These are phyloP conservation scores for Toxonevra muliebris DNA, from an alignment of 2,888 invertebrate species.

Conservation along the genomic window DNA sequence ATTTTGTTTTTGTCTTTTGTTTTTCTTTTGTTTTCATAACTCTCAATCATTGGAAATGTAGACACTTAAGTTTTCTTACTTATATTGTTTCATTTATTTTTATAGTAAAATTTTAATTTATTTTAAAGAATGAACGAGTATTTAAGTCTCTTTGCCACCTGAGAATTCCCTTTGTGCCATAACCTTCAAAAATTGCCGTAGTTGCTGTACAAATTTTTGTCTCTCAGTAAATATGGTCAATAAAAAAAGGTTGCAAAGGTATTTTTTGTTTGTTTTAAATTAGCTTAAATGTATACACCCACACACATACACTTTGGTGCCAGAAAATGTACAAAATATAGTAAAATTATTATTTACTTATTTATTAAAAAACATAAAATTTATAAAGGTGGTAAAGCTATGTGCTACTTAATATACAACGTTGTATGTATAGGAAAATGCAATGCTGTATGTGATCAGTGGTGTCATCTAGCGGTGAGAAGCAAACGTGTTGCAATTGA, in stretches of 20 bases:
- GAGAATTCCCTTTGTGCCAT: constrained; percentile 56
- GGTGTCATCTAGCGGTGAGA: background rate
- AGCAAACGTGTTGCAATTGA: background rate
- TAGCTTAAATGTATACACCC: background rate
- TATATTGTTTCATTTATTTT: background rate
- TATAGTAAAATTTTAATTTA: background rate
- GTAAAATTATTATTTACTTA: constrained; percentile 13
- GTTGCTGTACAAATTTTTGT: constrained; percentile 11
- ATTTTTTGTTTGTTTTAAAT: no score
- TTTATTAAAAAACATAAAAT: no score
- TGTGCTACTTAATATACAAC: no score
- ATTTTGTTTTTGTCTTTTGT: background rate
- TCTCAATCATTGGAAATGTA: background rate
- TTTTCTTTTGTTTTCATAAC: background rate
- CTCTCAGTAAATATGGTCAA: no score
- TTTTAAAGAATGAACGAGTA: background rate
- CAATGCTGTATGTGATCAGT: no score
- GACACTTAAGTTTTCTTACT: background rate
- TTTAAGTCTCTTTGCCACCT: constrained; percentile 30
- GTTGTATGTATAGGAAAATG: no score
- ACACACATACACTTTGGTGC: constrained; percentile 51
- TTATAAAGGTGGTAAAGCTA: no score
- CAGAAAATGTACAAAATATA: constrained; percentile 60
- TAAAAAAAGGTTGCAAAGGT: no score
- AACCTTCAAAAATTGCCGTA: constrained; percentile 29